Conservation (phyloP, 1,140 invertebrate genomes). For the Drosophila orosa region DNA sequence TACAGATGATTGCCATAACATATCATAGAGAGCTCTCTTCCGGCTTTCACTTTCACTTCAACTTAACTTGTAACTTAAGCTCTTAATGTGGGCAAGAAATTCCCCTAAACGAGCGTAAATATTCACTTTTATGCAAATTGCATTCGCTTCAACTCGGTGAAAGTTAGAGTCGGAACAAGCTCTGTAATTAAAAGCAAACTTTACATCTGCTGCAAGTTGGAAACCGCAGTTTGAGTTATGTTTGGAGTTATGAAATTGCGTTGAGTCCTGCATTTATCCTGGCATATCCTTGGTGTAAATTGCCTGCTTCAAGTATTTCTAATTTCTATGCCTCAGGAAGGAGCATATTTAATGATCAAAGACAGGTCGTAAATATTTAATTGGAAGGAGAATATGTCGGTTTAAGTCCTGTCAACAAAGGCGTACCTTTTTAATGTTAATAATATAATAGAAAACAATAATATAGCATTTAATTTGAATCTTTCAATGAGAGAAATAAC, state of each 20-base stretch:
- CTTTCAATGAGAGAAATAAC: conserved; percentile 7
- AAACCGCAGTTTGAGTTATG: conserved; percentile 39
- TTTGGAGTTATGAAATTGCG: conserved; percentile 37
- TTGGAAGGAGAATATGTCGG: not conserved
- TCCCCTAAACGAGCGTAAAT: not conserved
- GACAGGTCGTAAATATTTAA: too few relatives aligned
- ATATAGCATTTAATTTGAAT: not conserved
- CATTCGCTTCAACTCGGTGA: not conserved
- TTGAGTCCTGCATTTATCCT: conserved; percentile 7
- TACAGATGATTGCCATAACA: conserved; percentile 50
- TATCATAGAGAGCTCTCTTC: too few relatives aligned
- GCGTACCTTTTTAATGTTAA: not conserved
- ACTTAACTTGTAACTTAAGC: not conserved
- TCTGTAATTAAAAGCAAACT: conserved; percentile 20
- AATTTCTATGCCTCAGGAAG: not conserved
- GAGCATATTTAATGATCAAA: not conserved
- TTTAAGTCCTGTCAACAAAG: not conserved
- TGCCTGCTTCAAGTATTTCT: not conserved
- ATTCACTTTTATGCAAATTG: conserved; percentile 6
- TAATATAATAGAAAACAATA: not conserved
- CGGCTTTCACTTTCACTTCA: not conserved
- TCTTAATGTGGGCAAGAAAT: not conserved
- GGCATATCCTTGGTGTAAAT: conserved; percentile 23
- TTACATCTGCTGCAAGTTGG: conserved; percentile 51
- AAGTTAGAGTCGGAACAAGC: conserved; percentile 11